These are phyloP conservation scores for Vanacampus margaritifer DNA, from an alignment of 2,113 vertebrate genomes.

Conservation along the genomic window DNA sequence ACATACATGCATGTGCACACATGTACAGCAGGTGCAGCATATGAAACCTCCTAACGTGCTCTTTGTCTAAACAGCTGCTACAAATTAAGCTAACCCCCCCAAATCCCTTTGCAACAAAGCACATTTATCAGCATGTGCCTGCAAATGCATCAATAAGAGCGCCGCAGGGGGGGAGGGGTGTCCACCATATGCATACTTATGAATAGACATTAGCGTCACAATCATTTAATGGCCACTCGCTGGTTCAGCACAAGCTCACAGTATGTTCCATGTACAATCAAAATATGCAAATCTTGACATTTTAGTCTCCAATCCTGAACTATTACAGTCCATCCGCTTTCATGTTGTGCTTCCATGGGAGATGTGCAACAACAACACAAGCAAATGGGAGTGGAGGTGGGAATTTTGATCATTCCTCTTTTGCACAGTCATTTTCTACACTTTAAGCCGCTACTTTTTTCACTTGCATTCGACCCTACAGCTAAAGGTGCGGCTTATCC, in stretches of 20 bases:
- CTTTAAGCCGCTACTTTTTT: too few species aligned
- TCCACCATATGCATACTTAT: constrained; percentile 38
- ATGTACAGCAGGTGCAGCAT: constrained; percentile 4
- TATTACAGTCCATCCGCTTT: too few species aligned
- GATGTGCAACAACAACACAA: too few species aligned
- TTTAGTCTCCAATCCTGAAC: too few species aligned
- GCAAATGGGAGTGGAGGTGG: too few species aligned
- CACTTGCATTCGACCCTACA: too few species aligned
- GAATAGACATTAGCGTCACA: constrained; percentile 44
- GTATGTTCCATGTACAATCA: constrained; percentile 1
- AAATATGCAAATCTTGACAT: constrained; percentile 17
- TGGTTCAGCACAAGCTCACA: constrained; percentile 4
- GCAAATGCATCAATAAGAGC: constrained; percentile 12
- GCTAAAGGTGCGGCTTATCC: too few species aligned
- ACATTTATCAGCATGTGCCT: constrained; percentile 21
- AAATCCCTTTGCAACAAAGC: constrained; percentile 37
- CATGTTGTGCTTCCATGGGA: too few species aligned
- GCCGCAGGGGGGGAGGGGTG: constrained; percentile 11
- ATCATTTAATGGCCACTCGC: constrained; percentile 19
- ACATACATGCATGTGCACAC: background rate
- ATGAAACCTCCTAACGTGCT: constrained; percentile 7
- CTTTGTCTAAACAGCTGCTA: constrained; percentile 56
- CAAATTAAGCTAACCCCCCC: constrained; percentile 9
- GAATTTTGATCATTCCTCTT: too few species aligned
- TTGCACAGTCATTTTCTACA: too few species aligned